A percentile compares a stretch with the other conserved stretches of the same genome.
phyloP scores from a whole-genome alignment of 2,113 vertebrate species.

The Microtus pennsylvanicus region DNA sequence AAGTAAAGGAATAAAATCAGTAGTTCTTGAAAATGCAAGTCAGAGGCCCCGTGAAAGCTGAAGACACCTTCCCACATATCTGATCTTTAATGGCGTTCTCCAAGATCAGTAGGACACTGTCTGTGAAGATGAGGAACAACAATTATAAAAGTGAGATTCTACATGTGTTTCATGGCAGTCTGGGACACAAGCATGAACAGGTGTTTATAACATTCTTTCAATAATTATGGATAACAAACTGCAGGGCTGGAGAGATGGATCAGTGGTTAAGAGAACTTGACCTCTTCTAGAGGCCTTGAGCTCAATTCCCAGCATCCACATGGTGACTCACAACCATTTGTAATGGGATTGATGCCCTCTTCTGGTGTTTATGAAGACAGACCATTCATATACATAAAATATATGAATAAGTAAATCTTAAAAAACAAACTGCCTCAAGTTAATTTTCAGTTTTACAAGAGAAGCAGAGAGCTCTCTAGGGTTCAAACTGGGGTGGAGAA shows the following conservation, averaged over 20 bases:
- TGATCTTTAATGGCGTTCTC: not conserved
- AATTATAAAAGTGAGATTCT: not conserved
- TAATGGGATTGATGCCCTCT: too few relatives aligned
- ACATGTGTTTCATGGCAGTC: not conserved
- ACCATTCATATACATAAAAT: too few relatives aligned
- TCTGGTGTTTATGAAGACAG: too few relatives aligned
- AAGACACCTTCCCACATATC: not conserved
- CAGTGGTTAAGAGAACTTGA: too few relatives aligned
- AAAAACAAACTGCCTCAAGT: not conserved
- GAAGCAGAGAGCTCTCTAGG: not conserved
- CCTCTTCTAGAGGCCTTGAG: too few relatives aligned
- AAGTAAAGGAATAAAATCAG: not conserved
- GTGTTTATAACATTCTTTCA: not conserved
- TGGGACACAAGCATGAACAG: not conserved
- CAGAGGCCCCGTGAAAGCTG: not conserved
- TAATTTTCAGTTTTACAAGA: not conserved
- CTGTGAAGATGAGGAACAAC: not conserved
- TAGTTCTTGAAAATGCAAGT: conserved; percentile 32
- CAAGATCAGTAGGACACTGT: not conserved
- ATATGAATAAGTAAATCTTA: too few relatives aligned
- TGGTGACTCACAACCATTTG: too few relatives aligned
- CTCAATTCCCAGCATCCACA: too few relatives aligned
- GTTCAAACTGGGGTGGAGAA: not conserved
- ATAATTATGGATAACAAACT: not conserved
- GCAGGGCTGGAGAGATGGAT: too few relatives aligned